Percentiles rank a stretch among this genome's conserved stretches.
Evolutionary conservation across 2,888 invertebrate species (phyloP).

Genomic region (Barypeithes pellucidus): DNA sequence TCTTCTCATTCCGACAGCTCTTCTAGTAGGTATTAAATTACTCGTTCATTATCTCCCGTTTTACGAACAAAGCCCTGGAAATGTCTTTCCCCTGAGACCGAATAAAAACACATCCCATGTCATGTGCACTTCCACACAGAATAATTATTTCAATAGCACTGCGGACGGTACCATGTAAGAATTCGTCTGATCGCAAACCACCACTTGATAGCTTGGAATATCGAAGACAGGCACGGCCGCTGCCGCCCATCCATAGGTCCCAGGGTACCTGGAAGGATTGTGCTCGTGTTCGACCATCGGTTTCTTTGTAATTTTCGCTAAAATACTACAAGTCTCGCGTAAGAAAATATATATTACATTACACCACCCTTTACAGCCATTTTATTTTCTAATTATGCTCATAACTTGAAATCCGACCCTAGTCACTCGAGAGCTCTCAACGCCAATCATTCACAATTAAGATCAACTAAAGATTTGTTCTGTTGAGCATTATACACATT

Average conservation of each 20-base stretch:
- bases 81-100: not conserved
- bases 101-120: not conserved
- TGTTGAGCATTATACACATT: not conserved
- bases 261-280: too few species aligned
- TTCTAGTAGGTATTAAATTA: not conserved
- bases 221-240: too few species aligned
- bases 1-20: not conserved
- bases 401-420: conserved; percentile 3
- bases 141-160: not conserved
- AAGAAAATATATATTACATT: too few species aligned
- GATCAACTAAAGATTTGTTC: conserved; percentile 7
- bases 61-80: conserved; percentile 3
- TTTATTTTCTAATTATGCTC: not conserved
- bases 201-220: too few species aligned
- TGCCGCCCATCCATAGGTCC: too few species aligned
- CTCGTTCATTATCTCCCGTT: not conserved
- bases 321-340: too few species aligned
- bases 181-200: too few species aligned
- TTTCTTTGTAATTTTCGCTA: too few species aligned
- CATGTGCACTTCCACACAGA: conserved; percentile 10
- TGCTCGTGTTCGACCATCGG: too few species aligned
- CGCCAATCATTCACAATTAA: conserved; percentile 16
- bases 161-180: not conserved
- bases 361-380: conserved; percentile 6
- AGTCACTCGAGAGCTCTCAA: conserved; percentile 2